Evolutionary conservation across 2,888 invertebrate genomes (phyloP).

Genomic region (Nomada fabriciana): DNA sequence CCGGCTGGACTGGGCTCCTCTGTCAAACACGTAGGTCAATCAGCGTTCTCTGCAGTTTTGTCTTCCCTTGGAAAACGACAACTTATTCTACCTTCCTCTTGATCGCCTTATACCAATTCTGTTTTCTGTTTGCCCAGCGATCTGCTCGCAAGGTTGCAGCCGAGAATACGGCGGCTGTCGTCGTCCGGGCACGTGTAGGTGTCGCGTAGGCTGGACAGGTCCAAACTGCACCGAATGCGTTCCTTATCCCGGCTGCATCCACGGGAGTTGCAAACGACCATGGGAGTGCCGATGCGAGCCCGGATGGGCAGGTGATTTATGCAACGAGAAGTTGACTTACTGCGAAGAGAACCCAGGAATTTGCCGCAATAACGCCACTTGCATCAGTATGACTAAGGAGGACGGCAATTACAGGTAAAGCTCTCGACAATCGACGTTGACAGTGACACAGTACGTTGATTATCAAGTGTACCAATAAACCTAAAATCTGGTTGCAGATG

Average conservation of each 20-base stretch:
- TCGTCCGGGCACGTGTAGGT: slow-evolving; percentile 92
- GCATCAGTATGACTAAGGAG: slow-evolving; percentile 90
- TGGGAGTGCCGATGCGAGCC: slow-evolving; percentile 96
- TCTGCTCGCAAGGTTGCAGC: slow-evolving; percentile 93
- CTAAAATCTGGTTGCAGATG: slow-evolving; percentile 85
- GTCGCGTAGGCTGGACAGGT: slow-evolving; percentile 96
- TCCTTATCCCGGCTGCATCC: slow-evolving; percentile 94
- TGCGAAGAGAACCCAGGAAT: slow-evolving; percentile 91
- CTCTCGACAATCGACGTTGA: neutral
- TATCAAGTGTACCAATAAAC: neutral
- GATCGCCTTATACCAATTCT: neutral
- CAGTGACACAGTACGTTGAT: neutral
- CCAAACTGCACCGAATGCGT: slow-evolving; percentile 90
- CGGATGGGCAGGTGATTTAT: slow-evolving; percentile 96
- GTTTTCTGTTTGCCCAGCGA: slow-evolving; percentile 86
- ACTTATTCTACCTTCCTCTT: neutral
- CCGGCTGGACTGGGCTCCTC: slow-evolving; percentile 95
- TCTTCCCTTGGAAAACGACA: neutral
- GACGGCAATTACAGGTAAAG: slow-evolving; percentile 91
- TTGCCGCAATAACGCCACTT: slow-evolving; percentile 93
- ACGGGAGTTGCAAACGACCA: slow-evolving; percentile 93
- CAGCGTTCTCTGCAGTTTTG: no score
- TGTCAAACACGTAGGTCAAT: slow-evolving; percentile 92
- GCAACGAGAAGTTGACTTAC: slow-evolving; percentile 94
- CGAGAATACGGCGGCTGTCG: slow-evolving; percentile 93